Evolutionary conservation across 2,113 vertebrate genomes (phyloP).

Genomic region (Pandion haliaetus): DNA sequence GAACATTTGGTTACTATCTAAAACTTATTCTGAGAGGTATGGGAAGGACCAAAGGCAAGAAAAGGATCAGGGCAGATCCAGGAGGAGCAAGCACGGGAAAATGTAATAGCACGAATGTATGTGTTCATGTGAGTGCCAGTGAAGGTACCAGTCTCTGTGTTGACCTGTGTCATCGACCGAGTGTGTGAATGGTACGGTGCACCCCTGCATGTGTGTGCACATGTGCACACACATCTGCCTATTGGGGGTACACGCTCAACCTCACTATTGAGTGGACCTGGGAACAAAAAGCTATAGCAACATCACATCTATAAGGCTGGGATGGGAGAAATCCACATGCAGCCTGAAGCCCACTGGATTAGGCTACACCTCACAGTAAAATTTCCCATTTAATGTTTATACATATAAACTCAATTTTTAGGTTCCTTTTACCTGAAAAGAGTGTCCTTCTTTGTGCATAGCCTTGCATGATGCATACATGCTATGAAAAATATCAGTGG

Average conservation of each 20-base stretch:
- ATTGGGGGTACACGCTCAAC: rapidly evolving
- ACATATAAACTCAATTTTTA: not conserved
- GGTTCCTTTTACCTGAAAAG: not conserved
- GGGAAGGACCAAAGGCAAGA: not conserved
- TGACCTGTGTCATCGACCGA: rapidly evolving
- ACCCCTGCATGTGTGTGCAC: rapidly evolving
- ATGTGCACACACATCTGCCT: rapidly evolving
- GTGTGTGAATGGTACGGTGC: rapidly evolving
- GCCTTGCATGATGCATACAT: not conserved
- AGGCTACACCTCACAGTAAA: not conserved
- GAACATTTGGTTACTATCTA: not conserved
- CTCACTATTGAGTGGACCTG: not conserved
- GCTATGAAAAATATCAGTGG: not conserved
- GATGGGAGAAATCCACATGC: not conserved
- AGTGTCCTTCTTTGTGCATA: not conserved
- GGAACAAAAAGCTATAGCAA: not conserved
- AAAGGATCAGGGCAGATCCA: not conserved
- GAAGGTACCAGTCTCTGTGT: not conserved
- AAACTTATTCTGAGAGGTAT: not conserved
- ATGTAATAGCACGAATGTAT: not conserved
- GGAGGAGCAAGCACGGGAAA: not conserved
- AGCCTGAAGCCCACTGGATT: not conserved
- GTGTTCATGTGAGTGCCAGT: not conserved
- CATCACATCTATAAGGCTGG: not conserved
- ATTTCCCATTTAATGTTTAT: not conserved